phyloP scores from a whole-genome alignment of 2,113 vertebrate genomes.

The Erythrolamprus reginae region DNA sequence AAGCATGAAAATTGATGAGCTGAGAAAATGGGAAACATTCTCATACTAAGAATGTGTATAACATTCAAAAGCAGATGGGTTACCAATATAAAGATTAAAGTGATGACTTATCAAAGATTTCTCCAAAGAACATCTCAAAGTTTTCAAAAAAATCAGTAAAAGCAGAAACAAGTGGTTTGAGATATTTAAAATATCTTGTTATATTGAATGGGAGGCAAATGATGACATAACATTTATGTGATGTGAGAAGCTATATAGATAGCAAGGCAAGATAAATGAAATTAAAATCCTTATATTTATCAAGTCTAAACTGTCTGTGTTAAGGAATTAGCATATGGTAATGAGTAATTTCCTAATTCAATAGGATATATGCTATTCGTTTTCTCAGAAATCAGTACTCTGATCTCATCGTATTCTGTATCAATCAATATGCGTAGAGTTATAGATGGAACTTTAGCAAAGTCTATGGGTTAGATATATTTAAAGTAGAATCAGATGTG shows the following conservation, averaged over 20 bases:
- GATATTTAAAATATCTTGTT: too few species aligned
- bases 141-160: conserved; percentile 17
- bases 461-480: not conserved
- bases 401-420: not conserved
- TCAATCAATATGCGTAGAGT: not conserved
- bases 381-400: not conserved
- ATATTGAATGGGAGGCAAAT: not conserved
- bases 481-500: not conserved
- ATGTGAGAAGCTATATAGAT: not conserved
- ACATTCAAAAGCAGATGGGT: conserved; percentile 31
- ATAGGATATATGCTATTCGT: not conserved
- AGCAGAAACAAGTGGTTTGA: not conserved
- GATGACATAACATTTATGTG: not conserved
- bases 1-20: conserved; percentile 38
- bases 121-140: conserved; percentile 37
- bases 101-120: conserved; percentile 16
- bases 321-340: not conserved
- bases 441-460: not conserved
- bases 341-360: not conserved
- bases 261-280: not conserved
- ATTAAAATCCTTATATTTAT: not conserved
- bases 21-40: conserved; percentile 19
- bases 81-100: conserved; percentile 45
- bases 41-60: not conserved
- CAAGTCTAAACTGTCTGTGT: not conserved